Base-by-base conservation (phyloP, 1,140 invertebrate species). In the Hycleus phaleratus region DNA sequence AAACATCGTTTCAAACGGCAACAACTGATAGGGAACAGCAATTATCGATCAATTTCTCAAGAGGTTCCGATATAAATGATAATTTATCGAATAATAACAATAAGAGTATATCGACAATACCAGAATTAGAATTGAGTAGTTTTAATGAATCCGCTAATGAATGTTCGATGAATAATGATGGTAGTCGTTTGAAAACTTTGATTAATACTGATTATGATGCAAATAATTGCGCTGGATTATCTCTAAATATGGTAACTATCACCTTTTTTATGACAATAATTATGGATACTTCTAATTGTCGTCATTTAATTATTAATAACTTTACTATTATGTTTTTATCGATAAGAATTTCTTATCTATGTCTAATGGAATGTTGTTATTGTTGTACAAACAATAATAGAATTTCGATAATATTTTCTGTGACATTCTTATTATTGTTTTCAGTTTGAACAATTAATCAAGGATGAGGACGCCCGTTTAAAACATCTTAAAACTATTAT, bases 361-460 rank as follows among this genome's bases (percentile, higher is more conserved):
- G 7, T 4, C 7, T 32, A 32, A 32, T 26, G 44, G 44, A 47
- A 56, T 56, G 53, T 47, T 46, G 46, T 39, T 7, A 5, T 47
- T 24, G 46, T 46, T 40, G 39, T 56, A 56, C 38, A 32, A 26
- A 44, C 42, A 32, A 53, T 53, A 38, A 25, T 51, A 18, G 32
- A 9, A 40, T 10, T 8, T 42, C 18, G 12, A 39, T 25, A 38
- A 7, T 10, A n/a, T 42, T 42, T n/a, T 42, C 38, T 39, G 38
- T 39, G 10, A 39, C 10, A 10, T 42, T 42, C 10, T 10, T 11
- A 24, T 38, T 10, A 11, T 46, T 57, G 26, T 58, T 67, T 64
- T 46, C 52, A 74, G 72, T 70, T 73, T 56, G 71, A 74, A 53
- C 70, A 71, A 52, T 49, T 73, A 8, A 73, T 74, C 25, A 69